Base-by-base conservation (phyloP, 2,888 invertebrate species). In the Dendrolimus pini region DNA sequence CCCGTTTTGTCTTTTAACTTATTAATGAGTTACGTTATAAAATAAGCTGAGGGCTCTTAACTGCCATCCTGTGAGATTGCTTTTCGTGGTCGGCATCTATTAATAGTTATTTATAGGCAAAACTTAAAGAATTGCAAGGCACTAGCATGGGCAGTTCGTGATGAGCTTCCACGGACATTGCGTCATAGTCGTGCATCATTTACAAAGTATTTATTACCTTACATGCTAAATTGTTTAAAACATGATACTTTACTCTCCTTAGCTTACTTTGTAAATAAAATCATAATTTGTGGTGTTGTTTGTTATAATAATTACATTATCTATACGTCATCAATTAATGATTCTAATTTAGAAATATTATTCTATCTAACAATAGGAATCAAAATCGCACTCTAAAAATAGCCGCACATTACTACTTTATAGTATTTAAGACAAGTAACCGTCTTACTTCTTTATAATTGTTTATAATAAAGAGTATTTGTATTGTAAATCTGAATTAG, bases 1-100 rank as follows among this genome's bases (percentile, higher is more conserved):
- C 68, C 61, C 65, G 69, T 63, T 61, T 61, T 62, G 62, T 65
- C 62, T 61, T 61, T 60, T 62, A 59, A 62, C 72, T 77, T 80
- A 81, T 86, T 87, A 87, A 87, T 82, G 84, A 84, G 80, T 78
- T 83, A 81, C 78, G 85, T 85, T 86, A 87, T 88, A 88, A 87
- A 87, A 83, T 83, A 83, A 81, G 78, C 75, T 74, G 81, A 83
- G 79, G 78, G 83, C 81, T 78, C 80, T 86, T 83, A 87, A 82
- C 82, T 85, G 83, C 85, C 85, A 85, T 80, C 77, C 78, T 69
- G 78, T 71, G 80, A 86, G 83, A 89, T 89, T 88, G 85, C 84
- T 86, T 88, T 85, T 85, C 85, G 87, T 85, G 85, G 85, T 85
- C 78, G 80, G 80, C 72, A 76, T 80, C 79, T 85, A 80, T 83